Evolutionary conservation across 2,797 vertebrate species (phyloP).

Genomic region (Premnoplex brunnescens): DNA sequence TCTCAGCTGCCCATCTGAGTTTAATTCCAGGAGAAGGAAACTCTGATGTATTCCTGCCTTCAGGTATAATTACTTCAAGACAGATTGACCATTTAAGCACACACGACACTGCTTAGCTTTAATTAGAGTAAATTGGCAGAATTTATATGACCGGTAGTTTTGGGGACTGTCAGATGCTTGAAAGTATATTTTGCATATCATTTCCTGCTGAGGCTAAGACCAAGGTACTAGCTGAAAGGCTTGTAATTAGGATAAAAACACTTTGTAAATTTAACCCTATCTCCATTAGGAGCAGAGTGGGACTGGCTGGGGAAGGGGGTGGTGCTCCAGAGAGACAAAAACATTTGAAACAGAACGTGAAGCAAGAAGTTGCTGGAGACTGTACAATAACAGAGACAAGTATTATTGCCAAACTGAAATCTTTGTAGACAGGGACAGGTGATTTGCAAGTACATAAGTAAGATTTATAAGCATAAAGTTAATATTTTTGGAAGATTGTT

Average conservation of each 20-base stretch:
- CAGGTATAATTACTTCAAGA: constrained; percentile 86
- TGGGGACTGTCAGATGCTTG: constrained; percentile 66
- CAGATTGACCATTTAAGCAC: constrained; percentile 81
- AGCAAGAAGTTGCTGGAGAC: neutral
- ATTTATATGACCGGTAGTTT: constrained; percentile 77
- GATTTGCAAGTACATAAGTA: neutral
- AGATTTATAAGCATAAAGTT: neutral
- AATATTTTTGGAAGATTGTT: neutral
- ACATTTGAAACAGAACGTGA: neutral
- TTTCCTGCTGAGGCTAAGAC: constrained; percentile 56
- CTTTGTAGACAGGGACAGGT: neutral
- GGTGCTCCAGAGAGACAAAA: neutral
- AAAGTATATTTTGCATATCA: constrained; percentile 65
- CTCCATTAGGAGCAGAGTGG: neutral
- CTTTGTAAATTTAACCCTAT: constrained; percentile 43
- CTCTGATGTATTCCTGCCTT: constrained; percentile 80
- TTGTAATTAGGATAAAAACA: constrained; percentile 64
- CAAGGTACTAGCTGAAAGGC: constrained; percentile 38
- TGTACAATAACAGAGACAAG: neutral
- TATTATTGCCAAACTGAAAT: neutral
- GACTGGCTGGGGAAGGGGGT: neutral
- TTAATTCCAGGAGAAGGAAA: constrained; percentile 79
- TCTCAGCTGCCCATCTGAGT: constrained; percentile 80
- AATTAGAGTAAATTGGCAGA: constrained; percentile 75
- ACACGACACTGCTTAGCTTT: constrained; percentile 78